Evolutionary conservation across 2,797 vertebrate genomes (phyloP).

Genomic region (Carduelis carduelis): DNA sequence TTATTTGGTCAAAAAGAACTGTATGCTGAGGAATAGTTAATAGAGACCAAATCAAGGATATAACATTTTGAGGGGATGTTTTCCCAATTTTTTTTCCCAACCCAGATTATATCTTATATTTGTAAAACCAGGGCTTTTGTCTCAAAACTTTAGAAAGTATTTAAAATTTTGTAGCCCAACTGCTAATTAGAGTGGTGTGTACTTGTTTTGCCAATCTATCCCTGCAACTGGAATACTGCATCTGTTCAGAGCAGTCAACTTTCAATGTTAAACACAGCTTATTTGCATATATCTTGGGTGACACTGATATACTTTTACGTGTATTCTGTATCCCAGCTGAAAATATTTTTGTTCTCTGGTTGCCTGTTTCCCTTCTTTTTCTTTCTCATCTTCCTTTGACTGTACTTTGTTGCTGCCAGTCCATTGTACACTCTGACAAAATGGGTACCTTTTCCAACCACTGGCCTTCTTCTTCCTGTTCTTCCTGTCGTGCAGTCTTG

Average conservation of each 20-base stretch:
- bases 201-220: not conserved
- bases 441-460: not conserved
- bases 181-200: not conserved
- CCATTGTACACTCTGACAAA: not conserved
- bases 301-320: not conserved
- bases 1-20: not conserved
- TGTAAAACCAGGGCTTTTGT: not conserved
- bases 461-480: not conserved
- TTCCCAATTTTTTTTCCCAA: not conserved
- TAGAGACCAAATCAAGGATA: not conserved
- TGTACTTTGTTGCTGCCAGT: not conserved
- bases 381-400: not conserved
- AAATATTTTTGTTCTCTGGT: not conserved
- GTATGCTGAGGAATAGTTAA: not conserved
- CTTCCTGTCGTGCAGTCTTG: not conserved
- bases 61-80: not conserved
- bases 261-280: not conserved
- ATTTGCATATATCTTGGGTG: rapidly evolving
- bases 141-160: not conserved
- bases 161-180: not conserved
- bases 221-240: not conserved
- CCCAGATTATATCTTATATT: not conserved
- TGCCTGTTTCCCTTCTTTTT: not conserved
- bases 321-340: not conserved
- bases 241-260: not conserved